Base-by-base conservation (phyloP, 2,888 invertebrate species). In the Cyclophora albipunctata region DNA sequence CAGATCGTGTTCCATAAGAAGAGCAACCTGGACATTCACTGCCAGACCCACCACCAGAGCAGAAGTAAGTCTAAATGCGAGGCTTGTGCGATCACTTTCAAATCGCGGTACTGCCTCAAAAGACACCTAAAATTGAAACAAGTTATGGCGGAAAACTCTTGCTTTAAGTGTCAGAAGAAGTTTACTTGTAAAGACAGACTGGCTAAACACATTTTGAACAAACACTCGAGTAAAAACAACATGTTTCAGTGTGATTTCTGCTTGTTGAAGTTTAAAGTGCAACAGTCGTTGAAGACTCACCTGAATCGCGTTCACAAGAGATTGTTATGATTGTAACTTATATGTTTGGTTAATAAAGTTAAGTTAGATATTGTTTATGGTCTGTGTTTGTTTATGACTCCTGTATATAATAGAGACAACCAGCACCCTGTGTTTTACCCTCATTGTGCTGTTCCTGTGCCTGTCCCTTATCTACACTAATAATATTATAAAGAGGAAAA, bases 41-140 rank as follows among this genome's bases (percentile, higher is more conserved):
- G 80, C 47, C 83, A 84, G 33, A 82, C 79, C 0, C 78, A 84
- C 4, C 87, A 87, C 7, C 82, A 84, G 43, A 50, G 64, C 0
- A 80, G 75, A 46, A 84, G 82, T 37, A 86, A 86, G 60, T 84
- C 84, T 0, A 81, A 74, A 63, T 88, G 88, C 51, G 84, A 85
- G 6, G 70, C 73, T 0, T 88, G 88, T 48, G 74, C 83, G 0
- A 78, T 87, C 0, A 88, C 85, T 0, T 88, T 87, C 60, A 88
- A 87, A 49, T 88, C 88, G 0, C 63, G 84, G 2, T 85, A 87
- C 48, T 87, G 88, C 63, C 62, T 88, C 20, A 77, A 82, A 2
- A 68, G 85, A 7, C 88, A 88, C 63, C 58, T 86, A 51, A 84
- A 81, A 54, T 49, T 88, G 7, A 87, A 88, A 60, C 83, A 84